phyloP scores from a whole-genome alignment of 2,113 vertebrate species.

The Hystrix cristata region DNA sequence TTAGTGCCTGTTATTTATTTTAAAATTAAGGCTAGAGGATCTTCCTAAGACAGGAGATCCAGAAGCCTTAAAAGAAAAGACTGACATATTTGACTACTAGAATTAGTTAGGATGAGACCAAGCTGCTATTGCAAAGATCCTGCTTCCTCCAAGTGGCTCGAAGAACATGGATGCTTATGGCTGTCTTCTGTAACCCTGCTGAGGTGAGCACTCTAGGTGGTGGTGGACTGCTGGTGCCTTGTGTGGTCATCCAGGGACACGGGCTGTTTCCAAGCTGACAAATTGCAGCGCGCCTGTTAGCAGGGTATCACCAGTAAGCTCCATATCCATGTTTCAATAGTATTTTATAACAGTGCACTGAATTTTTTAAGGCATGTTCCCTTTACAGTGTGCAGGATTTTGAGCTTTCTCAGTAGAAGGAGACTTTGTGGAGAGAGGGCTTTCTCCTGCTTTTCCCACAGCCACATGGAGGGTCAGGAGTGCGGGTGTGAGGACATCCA shows the following conservation, averaged over 20 bases:
- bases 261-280: not conserved
- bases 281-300: not conserved
- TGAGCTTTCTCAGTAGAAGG: not conserved
- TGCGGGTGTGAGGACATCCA: not conserved
- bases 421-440: not conserved
- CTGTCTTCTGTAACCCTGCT: not conserved
- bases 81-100: not conserved
- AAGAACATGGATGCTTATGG: not conserved
- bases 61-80: not conserved
- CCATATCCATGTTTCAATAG: not conserved
- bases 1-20: not conserved
- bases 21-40: not conserved
- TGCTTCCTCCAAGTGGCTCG: not conserved
- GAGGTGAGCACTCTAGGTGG: not conserved
- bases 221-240: not conserved
- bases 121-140: not conserved
- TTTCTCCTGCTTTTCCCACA: not conserved
- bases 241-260: not conserved
- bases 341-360: not conserved
- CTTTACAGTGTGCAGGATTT: not conserved
- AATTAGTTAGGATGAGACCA: not conserved
- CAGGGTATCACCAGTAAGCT: not conserved
- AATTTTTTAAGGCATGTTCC: constrained; percentile 2
- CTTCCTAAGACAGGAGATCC: not conserved
- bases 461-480: no score